Evolutionary conservation across 2,797 vertebrate genomes (phyloP).

Genomic region (Tangara arthus): DNA sequence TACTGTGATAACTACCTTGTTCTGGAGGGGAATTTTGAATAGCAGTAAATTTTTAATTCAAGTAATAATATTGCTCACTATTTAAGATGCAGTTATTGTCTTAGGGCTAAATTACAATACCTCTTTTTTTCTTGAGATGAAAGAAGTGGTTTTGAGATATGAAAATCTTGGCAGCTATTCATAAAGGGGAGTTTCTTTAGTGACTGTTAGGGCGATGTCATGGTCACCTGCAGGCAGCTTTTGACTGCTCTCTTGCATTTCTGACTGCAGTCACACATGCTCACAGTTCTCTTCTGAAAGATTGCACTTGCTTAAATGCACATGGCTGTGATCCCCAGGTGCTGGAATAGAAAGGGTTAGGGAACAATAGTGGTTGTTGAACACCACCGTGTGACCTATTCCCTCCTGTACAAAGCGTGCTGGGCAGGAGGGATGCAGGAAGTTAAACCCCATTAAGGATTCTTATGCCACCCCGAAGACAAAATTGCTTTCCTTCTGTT

Average conservation of each 20-base stretch:
- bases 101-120: neutral
- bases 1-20: neutral
- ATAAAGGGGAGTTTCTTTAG: neutral
- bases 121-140: neutral
- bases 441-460: neutral
- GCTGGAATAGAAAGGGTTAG: neutral
- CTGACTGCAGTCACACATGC: neutral
- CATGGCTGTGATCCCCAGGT: neutral
- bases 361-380: neutral
- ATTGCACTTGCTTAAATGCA: neutral
- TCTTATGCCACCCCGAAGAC: neutral
- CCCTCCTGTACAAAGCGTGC: neutral
- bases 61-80: neutral
- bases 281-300: neutral
- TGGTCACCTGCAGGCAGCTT: neutral
- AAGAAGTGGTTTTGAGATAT: neutral
- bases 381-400: neutral
- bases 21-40: neutral
- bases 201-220: neutral
- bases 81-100: neutral
- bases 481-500: neutral
- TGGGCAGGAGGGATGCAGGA: neutral
- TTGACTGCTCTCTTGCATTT: neutral
- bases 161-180: neutral
- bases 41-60: neutral